phyloP scores from a whole-genome alignment of 2,113 vertebrate species.

The Dipodomys spectabilis region DNA sequence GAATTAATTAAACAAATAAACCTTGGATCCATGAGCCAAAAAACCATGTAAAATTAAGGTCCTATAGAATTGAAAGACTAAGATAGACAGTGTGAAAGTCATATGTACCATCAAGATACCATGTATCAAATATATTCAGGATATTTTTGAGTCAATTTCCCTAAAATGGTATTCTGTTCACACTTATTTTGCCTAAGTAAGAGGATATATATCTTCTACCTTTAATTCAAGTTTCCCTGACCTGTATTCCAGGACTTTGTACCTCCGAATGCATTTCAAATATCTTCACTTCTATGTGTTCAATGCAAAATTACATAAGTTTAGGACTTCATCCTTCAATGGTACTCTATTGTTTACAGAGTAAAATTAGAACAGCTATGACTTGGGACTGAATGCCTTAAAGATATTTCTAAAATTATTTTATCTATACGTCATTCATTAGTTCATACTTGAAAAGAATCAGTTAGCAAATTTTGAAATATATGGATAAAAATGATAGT shows the following conservation, averaged over 20 bases:
- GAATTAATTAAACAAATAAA: not conserved
- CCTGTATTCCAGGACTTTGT: not conserved
- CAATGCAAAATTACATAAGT: not conserved
- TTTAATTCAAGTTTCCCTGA: not conserved
- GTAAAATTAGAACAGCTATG: not conserved
- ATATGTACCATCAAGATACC: not conserved
- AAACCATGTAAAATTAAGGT: not conserved
- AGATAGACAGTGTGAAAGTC: not conserved
- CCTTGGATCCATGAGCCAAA: not conserved
- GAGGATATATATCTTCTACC: not conserved
- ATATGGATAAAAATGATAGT: conserved; percentile 14
- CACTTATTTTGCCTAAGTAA: not conserved
- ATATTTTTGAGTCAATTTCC: not conserved
- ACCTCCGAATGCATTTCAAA: not conserved
- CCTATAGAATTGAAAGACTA: not conserved
- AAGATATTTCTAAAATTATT: not conserved
- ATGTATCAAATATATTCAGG: not conserved
- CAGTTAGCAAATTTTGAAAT: conserved; percentile 2
- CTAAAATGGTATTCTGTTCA: not conserved
- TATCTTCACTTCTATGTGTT: not conserved
- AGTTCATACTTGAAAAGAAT: conserved; percentile 25
- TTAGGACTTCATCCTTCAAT: not conserved
- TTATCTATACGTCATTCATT: not conserved
- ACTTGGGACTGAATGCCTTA: not conserved
- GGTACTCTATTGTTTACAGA: not conserved